Percentiles rank a stretch among this genome's conserved stretches.
These are phyloP conservation scores for Pheosia gnoma DNA, from an alignment of 2,888 invertebrate genomes.

Conservation along the genomic window DNA sequence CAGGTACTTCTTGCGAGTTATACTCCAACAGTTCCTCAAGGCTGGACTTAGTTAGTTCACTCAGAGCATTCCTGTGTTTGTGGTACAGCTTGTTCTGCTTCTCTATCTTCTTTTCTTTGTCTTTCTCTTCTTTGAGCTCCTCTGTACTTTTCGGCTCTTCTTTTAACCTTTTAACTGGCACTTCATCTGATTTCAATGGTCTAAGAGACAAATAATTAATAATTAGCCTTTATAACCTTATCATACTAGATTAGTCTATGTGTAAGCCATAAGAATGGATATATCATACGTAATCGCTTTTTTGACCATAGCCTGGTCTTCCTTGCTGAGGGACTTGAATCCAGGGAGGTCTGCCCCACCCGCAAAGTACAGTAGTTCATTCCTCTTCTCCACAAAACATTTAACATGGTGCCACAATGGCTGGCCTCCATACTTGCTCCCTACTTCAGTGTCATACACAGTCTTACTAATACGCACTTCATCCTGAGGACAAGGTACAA, in stretches of 20 bases:
- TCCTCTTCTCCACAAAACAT: slow-evolving; percentile 91
- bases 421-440: slow-evolving; percentile 91
- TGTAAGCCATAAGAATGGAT: slow-evolving; percentile 5
- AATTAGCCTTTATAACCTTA: too few species aligned
- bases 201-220: slow-evolving; percentile 27
- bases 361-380: slow-evolving; percentile 89
- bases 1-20: slow-evolving; percentile 89
- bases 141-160: slow-evolving; percentile 83
- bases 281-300: slow-evolving; percentile 86
- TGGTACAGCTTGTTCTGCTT: slow-evolving; percentile 88
- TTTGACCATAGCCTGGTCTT: slow-evolving; percentile 88
- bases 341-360: slow-evolving; percentile 91
- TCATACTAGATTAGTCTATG: too few species aligned
- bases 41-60: slow-evolving; percentile 84
- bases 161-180: slow-evolving; percentile 89
- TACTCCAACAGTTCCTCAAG: slow-evolving; percentile 86
- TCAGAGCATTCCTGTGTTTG: slow-evolving; percentile 62
- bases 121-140: slow-evolving; percentile 77
- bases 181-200: slow-evolving; percentile 75
- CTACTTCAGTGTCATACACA: slow-evolving; percentile 92
- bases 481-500: slow-evolving; percentile 71
- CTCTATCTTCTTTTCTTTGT: slow-evolving; percentile 84
- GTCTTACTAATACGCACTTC: slow-evolving; percentile 92
- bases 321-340: slow-evolving; percentile 86
- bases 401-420: slow-evolving; percentile 96